These are phyloP conservation scores for Eriocheir sinensis DNA, from an alignment of 1,140 invertebrate genomes.

Conservation along the genomic window DNA sequence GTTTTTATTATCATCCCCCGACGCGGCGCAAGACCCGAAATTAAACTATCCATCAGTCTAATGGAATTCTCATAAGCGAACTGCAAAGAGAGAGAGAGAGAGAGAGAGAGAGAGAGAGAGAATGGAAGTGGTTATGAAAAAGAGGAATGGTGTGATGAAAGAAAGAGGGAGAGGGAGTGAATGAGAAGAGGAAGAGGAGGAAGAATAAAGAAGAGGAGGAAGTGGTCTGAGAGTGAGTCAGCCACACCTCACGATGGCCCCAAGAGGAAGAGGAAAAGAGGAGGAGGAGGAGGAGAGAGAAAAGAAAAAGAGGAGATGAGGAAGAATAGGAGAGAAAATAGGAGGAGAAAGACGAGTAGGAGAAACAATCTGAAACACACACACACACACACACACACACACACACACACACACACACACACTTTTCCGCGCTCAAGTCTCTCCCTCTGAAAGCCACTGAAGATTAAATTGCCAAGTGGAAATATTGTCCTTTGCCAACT, in stretches of 20 bases:
- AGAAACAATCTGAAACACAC: background rate
- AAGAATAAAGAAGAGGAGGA: background rate
- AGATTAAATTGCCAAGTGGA: conserved; percentile 16
- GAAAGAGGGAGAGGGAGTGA: background rate
- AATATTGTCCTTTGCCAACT: conserved; percentile 14
- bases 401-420: conserved; percentile 29
- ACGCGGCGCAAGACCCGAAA: conserved; percentile 58
- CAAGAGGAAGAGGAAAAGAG: background rate
- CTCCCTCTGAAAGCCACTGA: background rate
- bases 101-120: background rate
- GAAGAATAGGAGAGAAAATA: background rate
- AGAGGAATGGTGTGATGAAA: background rate
- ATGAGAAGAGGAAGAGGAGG: background rate
- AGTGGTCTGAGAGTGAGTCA: background rate
- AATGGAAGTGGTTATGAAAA: background rate
- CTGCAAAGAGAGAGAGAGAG: background rate
- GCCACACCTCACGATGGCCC: background rate
- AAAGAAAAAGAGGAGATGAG: background rate
- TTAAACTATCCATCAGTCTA: conserved; percentile 72
- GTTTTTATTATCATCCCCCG: conserved; percentile 30
- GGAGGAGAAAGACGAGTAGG: background rate
- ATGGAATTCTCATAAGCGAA: conserved; percentile 66
- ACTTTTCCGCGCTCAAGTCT: background rate
- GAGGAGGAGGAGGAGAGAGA: background rate
- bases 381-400: conserved; percentile 31